Evolutionary conservation across 2,113 vertebrate genomes (phyloP).

Genomic region (Charina bottae): DNA sequence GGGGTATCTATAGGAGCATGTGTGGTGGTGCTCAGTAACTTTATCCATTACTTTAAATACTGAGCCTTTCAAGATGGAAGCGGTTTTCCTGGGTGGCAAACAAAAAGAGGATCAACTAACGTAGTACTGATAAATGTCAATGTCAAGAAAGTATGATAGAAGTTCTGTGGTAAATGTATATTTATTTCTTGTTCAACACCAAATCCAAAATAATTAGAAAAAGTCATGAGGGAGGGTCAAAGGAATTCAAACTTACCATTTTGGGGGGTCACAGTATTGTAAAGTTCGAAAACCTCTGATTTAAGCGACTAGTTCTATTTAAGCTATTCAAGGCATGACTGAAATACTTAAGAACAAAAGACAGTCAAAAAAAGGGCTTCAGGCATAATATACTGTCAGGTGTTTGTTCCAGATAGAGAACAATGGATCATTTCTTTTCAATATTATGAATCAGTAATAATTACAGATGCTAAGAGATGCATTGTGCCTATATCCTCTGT

Average conservation of each 20-base stretch:
- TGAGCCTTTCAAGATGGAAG: neutral
- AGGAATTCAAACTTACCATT: neutral
- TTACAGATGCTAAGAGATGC: conserved; percentile 4
- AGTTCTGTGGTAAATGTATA: neutral
- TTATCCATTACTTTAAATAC: neutral
- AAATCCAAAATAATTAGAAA: neutral
- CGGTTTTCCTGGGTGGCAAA: neutral
- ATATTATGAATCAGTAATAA: conserved; percentile 8
- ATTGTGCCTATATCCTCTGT: neutral
- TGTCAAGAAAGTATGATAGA: neutral
- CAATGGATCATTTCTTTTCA: conserved; percentile 4
- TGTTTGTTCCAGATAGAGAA: conserved; percentile 15
- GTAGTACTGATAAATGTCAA: no score
- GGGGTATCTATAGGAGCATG: neutral
- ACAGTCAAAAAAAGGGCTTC: neutral
- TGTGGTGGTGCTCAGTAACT: neutral
- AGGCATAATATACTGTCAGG: neutral
- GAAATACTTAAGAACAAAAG: neutral
- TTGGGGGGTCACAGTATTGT: neutral
- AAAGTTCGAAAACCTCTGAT: neutral
- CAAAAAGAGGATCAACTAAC: neutral
- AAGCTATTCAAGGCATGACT: neutral
- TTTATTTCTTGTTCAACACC: neutral
- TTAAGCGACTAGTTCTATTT: neutral
- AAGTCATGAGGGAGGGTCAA: neutral